These are phyloP conservation scores for Drosophila lini DNA, from an alignment of 1,140 invertebrate species.

Conservation along the genomic window DNA sequence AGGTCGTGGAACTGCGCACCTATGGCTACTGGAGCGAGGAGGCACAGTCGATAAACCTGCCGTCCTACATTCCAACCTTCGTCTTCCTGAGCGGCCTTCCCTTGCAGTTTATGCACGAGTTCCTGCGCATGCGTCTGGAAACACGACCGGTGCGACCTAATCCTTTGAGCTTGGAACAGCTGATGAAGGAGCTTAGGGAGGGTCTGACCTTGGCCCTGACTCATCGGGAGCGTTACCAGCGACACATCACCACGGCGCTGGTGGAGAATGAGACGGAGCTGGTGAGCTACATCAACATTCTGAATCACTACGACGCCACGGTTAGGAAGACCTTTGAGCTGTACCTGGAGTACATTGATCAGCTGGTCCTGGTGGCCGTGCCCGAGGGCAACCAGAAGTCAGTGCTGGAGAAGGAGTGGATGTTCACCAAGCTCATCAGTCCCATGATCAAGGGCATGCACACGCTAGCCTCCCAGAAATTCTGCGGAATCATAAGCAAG, in stretches of 20 bases:
- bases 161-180: slow-evolving; percentile 91
- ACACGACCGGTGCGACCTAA: slow-evolving; percentile 93
- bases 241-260: slow-evolving; percentile 89
- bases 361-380: slow-evolving; percentile 89
- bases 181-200: slow-evolving; percentile 95
- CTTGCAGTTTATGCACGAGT: slow-evolving; percentile 95
- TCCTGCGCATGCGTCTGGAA: slow-evolving; percentile 92
- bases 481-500: slow-evolving; percentile 86
- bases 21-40: slow-evolving; percentile 93
- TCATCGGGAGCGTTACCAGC: slow-evolving; percentile 90
- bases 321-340: slow-evolving; percentile 90
- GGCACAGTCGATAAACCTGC: slow-evolving; percentile 90
- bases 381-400: slow-evolving; percentile 90
- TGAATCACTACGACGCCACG: slow-evolving; percentile 91
- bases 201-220: slow-evolving; percentile 91
- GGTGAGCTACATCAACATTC: slow-evolving; percentile 86
- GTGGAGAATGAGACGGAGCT: slow-evolving; percentile 85
- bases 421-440: slow-evolving; percentile 89
- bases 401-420: slow-evolving; percentile 92
- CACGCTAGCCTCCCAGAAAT: slow-evolving; percentile 88
- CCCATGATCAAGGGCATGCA: slow-evolving; percentile 89
- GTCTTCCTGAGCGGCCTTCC: slow-evolving; percentile 93
- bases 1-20: slow-evolving; percentile 76
- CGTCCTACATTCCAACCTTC: slow-evolving; percentile 92
- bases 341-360: slow-evolving; percentile 90